Base-by-base conservation (phyloP, 1,140 invertebrate genomes). In the Maniola jurtina region DNA sequence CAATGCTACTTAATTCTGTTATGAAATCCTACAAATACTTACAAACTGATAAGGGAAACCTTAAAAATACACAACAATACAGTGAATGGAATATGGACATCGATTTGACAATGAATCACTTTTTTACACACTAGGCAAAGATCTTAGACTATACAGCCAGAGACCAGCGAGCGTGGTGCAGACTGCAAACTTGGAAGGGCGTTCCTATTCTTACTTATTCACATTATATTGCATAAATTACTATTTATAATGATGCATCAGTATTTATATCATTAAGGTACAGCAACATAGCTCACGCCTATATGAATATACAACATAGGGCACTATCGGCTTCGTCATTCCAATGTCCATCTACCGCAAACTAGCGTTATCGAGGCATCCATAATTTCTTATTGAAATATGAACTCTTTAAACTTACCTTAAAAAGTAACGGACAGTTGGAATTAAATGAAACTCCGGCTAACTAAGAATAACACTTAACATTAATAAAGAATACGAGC, bases 281-380 rank as follows among this genome's bases (percentile, higher is more conserved):
- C 67, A 70, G 34, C 65, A 72, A 77, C 74, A 76, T 67, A 59
- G 71, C 64, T 71, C 76, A 76, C 63, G 69, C 71, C 71, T 64
- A 66, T 69, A 48, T 70, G 72, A 66, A 70, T 61, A 52, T 65
- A 69, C 71, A 83, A 76, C 71, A 78, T 50, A 76, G 69, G 64
- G 80, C 72, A 77, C 76, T 69, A 76, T 77, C 80, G 80, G 80
- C 80, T 79, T 83, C 80, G 77, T 87, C 81, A 85, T 79, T 79
- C 58, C 68, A 25, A 25, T 25, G 25, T 25, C 25, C 25, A 25
- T 25, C 25, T 25, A n/a, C n/a, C n/a, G n/a, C n/a, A n/a, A n/a
- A n/a, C n/a, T n/a, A 74, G 36, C 64, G 58, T 65, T 64, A 71
- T 36, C 60, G 50, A 66, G 63, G 40, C 40, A 25, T 57, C 52